Evolutionary conservation across 2,113 vertebrate genomes (phyloP), one percentile per base, ranked within the genome.

Genomic region (Bujurquina vittata): DNA sequence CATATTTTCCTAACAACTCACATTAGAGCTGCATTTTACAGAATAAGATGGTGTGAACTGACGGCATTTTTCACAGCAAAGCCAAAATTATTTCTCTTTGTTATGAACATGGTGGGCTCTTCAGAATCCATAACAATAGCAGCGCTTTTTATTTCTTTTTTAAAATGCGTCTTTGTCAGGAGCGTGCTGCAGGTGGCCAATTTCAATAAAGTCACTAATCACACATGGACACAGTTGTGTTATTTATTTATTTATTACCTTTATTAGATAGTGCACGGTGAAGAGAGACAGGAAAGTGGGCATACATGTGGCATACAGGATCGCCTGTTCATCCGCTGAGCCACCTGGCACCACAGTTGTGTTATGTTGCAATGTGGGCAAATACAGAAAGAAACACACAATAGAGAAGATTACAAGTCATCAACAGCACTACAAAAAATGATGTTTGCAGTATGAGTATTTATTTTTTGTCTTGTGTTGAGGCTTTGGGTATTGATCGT

Each of bases 91-190:
- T 72, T 62, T 78, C 31, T 75, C 35, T 78, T 75, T 40, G 26
- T 78, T 86, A 22, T 4, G 31, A 90, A 65, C 14, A 33, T n/a
- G 18, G 2, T 5, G 12, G 26, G 43, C 74, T 79, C 43, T 55
- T 55, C 17, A 43, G 35, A 75, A 40, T 23, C 75, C 9, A 26
- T 75, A 59, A 83, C 26, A 89, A 57, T 67, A 5, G 10, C 35
- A 72, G 59, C 55, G 60, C 14, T 88, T 73, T 40, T 75, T 87
- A 29, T 76, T 88, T 61, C 77, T 63, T 62, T 43, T 88, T 85
- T 12, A 62, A 62, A 87, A 76, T 67, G 11, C 59, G 74, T 59
- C 43, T 37, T 79, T 87, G 49, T 77, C 56, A 58, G 31, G 14
- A 81, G 49, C 54, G 37, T 61, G 43, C 79, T 5, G 5, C n/a